Conservation (phyloP, 2,113 vertebrate genomes). For the Colistium nudipinnis region DNA sequence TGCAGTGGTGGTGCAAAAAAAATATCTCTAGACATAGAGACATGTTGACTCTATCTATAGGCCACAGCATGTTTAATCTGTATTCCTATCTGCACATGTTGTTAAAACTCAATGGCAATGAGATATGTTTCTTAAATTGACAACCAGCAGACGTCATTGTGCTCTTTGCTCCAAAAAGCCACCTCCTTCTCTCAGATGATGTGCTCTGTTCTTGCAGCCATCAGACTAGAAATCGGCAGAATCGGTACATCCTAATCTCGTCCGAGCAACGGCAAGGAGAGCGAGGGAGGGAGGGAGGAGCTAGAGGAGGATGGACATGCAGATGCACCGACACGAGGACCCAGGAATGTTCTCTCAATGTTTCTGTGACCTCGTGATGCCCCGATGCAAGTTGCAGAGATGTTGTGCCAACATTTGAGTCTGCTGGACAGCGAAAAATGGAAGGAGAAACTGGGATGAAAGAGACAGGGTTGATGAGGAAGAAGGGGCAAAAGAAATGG, state of each 20-base stretch:
- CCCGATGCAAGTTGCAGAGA: slow-evolving; percentile 74
- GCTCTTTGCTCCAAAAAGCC: neutral
- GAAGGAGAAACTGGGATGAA: slow-evolving; percentile 19
- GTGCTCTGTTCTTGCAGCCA: slow-evolving; percentile 80
- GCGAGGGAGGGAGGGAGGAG: slow-evolving; percentile 65
- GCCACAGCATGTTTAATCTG: slow-evolving; percentile 1
- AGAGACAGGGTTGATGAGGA: slow-evolving; percentile 21
- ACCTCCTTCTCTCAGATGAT: neutral
- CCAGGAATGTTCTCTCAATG: slow-evolving; percentile 77
- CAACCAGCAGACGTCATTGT: neutral
- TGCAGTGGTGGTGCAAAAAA: too few species aligned
- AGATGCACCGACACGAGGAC: slow-evolving; percentile 72
- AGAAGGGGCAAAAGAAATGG: slow-evolving; percentile 9
- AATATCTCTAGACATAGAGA: too few species aligned
- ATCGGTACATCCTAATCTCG: slow-evolving; percentile 92
- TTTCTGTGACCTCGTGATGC: slow-evolving; percentile 77
- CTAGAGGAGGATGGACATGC: slow-evolving; percentile 71
- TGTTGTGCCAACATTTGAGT: slow-evolving; percentile 80
- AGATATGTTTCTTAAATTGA: neutral
- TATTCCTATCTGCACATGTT: neutral
- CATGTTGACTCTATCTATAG: too few species aligned
- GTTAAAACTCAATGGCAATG: neutral
- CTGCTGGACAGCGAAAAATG: slow-evolving; percentile 74
- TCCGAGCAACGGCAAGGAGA: slow-evolving; percentile 53
- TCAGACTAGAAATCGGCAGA: slow-evolving; percentile 96